Percentiles rank a stretch among this genome's conserved stretches.
Evolutionary conservation across 2,888 invertebrate genomes (phyloP).

Genomic region (Mythimna pallens): DNA sequence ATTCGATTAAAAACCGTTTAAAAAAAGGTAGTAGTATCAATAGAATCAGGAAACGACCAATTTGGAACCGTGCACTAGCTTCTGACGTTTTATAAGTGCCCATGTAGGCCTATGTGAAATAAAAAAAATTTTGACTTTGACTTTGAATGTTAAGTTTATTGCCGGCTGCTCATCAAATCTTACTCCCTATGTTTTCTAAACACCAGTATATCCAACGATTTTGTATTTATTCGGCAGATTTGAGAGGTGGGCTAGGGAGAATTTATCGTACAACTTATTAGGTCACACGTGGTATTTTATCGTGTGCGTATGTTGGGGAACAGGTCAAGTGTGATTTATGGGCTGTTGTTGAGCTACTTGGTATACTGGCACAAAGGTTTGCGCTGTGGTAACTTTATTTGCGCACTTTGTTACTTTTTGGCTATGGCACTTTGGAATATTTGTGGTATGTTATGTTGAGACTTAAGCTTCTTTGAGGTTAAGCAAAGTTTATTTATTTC

Average conservation of each 20-base stretch:
- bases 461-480: too few species aligned
- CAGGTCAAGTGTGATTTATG: constrained; percentile 57
- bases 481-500: too few species aligned
- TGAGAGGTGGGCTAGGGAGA: constrained; percentile 60
- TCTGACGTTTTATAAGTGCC: too few species aligned
- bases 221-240: constrained; percentile 69
- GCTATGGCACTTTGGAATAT: not conserved
- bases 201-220: constrained; percentile 47
- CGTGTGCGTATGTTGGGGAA: constrained; percentile 19
- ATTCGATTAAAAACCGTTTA: too few species aligned
- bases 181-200: constrained; percentile 5
- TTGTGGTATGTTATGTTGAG: not conserved
- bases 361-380: constrained; percentile 10
- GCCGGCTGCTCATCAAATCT: not conserved
- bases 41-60: too few species aligned
- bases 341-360: constrained; percentile 25
- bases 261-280: constrained; percentile 68
- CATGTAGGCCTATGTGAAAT: too few species aligned
- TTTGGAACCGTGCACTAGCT: too few species aligned
- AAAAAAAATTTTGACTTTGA: too few species aligned
- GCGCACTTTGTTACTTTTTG: not conserved
- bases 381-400: constrained; percentile 22
- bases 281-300: constrained; percentile 58
- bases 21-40: too few species aligned
- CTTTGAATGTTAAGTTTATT: too few species aligned